phyloP scores from a whole-genome alignment of 2,797 vertebrate genomes.

The Allobates femoralis region DNA sequence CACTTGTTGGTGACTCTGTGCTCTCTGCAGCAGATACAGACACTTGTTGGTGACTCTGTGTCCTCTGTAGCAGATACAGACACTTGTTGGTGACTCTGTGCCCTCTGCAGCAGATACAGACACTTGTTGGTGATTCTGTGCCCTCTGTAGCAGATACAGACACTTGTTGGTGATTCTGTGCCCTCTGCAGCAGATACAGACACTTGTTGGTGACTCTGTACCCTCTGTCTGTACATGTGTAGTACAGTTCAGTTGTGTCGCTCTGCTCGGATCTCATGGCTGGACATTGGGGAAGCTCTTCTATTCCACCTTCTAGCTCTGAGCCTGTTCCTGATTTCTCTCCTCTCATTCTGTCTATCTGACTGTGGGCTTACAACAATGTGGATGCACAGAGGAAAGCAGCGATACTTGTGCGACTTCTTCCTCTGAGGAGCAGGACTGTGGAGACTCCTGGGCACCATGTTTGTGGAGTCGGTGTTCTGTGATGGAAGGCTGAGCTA shows the following conservation, averaged over 20 bases:
- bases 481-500: conserved; percentile 70
- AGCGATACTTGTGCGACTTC: neutral
- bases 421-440: neutral
- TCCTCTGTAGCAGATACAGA: too few relatives aligned
- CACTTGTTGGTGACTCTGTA: too few relatives aligned
- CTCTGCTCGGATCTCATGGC: neutral
- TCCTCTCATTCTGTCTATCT: neutral
- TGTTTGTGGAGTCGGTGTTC: conserved; percentile 68
- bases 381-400: conserved; percentile 19
- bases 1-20: too few relatives aligned
- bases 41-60: too few relatives aligned
- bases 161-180: too few relatives aligned
- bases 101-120: too few relatives aligned
- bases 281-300: conserved; percentile 14
- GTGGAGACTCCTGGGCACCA: neutral
- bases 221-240: neutral
- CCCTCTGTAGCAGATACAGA: too few relatives aligned
- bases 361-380: conserved; percentile 38
- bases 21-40: too few relatives aligned
- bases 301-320: neutral
- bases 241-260: neutral
- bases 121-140: too few relatives aligned
- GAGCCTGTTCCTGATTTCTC: neutral
- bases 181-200: too few relatives aligned
- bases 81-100: too few relatives aligned